These are phyloP conservation scores for Bradysia coprophila DNA, from an alignment of 1,140 invertebrate species.

Conservation along the genomic window DNA sequence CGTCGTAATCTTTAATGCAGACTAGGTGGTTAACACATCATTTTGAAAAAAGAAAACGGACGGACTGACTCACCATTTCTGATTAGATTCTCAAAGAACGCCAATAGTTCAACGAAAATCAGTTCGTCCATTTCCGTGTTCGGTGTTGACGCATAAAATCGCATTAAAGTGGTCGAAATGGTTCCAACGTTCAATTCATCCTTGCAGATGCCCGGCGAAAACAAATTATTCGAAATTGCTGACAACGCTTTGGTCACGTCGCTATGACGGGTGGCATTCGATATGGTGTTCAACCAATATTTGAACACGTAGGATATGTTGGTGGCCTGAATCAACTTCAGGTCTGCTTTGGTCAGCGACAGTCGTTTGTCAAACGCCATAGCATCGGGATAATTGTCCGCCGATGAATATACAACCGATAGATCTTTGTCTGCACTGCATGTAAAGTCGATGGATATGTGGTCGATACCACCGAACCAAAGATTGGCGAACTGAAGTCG, in stretches of 20 bases:
- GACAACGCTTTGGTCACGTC: neutral
- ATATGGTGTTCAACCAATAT: neutral
- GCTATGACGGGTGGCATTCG: neutral
- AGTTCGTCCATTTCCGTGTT: neutral
- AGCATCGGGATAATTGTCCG: neutral
- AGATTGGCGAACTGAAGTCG: neutral
- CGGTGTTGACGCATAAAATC: neutral
- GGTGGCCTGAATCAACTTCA: neutral
- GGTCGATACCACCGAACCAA: slow-evolving; percentile 1
- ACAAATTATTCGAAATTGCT: neutral
- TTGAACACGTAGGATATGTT: neutral
- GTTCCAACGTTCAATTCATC: neutral
- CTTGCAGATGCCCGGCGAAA: neutral
- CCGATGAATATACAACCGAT: neutral
- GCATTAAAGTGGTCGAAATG: neutral
- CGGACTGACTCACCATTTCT: too few species aligned
- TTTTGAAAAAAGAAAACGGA: too few species aligned
- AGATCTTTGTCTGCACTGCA: neutral
- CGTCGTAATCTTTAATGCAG: neutral
- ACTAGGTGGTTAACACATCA: too few species aligned
- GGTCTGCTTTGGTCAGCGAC: neutral
- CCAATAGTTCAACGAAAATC: too few species aligned
- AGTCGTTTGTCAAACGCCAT: neutral
- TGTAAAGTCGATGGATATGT: neutral
- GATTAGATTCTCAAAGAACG: neutral